A percentile compares a stretch with the other conserved stretches of the same genome.
These are phyloP conservation scores for Aplodontia rufa DNA, from an alignment of 2,113 vertebrate genomes.

Conservation along the genomic window DNA sequence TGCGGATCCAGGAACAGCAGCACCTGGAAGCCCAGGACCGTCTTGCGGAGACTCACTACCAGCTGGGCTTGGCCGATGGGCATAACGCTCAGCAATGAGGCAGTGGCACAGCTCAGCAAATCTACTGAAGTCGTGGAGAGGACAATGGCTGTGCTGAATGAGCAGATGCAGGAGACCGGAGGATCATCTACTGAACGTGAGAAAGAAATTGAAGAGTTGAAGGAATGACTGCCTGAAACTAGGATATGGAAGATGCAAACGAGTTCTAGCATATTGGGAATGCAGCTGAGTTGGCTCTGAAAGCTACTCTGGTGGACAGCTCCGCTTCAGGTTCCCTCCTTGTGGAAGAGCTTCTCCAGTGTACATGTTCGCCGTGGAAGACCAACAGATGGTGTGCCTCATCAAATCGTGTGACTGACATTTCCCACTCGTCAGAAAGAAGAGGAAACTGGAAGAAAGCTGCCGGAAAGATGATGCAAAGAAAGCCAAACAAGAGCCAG, in stretches of 20 bases:
- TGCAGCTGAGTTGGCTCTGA: conserved; percentile 91
- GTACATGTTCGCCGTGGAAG: conserved; percentile 88
- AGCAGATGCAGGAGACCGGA: conserved; percentile 84
- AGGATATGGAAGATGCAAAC: conserved; percentile 94
- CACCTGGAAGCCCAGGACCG: conserved; percentile 93
- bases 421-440: conserved; percentile 98
- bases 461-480: conserved; percentile 96
- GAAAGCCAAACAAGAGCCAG: conserved; percentile 93
- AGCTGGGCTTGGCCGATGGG: conserved; percentile 92
- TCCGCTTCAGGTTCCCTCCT: conserved; percentile 91
- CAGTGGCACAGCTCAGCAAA: conserved; percentile 89
- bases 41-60: conserved; percentile 95
- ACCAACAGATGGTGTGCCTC: conserved; percentile 85
- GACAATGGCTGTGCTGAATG: conserved; percentile 88
- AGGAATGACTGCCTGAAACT: conserved; percentile 94
- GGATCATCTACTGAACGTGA: conserved; percentile 81
- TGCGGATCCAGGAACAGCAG: conserved; percentile 94
- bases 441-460: conserved; percentile 97
- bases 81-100: conserved; percentile 89
- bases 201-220: conserved; percentile 93
- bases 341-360: conserved; percentile 88
- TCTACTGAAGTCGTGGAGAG: conserved; percentile 93
- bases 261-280: conserved; percentile 92
- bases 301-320: conserved; percentile 92
- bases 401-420: conserved; percentile 92